A percentile compares a stretch with the other conserved stretches of the same genome.
These are phyloP conservation scores for Fulmarus glacialis DNA, from an alignment of 2,113 vertebrate species.

Conservation along the genomic window DNA sequence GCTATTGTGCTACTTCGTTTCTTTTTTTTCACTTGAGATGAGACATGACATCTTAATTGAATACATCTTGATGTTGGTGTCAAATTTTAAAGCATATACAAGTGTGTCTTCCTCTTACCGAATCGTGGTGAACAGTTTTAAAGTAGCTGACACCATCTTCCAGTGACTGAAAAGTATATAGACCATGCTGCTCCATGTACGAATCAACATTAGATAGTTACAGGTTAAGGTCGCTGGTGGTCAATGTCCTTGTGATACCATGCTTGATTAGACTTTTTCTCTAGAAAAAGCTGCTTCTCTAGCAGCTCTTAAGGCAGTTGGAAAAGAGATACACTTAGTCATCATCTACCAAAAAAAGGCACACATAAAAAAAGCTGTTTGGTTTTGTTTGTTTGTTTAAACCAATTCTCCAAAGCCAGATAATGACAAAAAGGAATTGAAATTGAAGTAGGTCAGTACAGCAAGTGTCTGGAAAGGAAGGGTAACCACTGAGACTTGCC, in stretches of 20 bases:
- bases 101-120: constrained; percentile 25
- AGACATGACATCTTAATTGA: constrained; percentile 68
- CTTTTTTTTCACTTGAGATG: constrained; percentile 66
- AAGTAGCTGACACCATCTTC: background rate
- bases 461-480: background rate
- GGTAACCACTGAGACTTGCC: background rate
- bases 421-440: background rate
- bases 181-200: background rate
- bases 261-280: background rate
- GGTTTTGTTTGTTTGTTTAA: background rate
- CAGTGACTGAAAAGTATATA: background rate
- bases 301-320: background rate
- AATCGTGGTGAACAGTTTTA: constrained; percentile 30
- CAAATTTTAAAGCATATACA: constrained; percentile 56
- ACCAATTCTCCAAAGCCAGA: background rate
- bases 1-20: constrained; percentile 53
- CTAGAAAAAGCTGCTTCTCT: no score
- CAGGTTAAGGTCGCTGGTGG: background rate
- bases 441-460: background rate
- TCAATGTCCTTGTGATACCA: background rate
- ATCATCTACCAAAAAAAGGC: background rate
- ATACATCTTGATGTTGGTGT: constrained; percentile 53
- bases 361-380: background rate
- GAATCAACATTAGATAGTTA: background rate
- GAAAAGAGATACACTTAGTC: background rate